Percentiles rank a stretch among this genome's conserved stretches.
Evolutionary conservation across 2,888 invertebrate genomes (phyloP).

Genomic region (Rotaria sp.): DNA sequence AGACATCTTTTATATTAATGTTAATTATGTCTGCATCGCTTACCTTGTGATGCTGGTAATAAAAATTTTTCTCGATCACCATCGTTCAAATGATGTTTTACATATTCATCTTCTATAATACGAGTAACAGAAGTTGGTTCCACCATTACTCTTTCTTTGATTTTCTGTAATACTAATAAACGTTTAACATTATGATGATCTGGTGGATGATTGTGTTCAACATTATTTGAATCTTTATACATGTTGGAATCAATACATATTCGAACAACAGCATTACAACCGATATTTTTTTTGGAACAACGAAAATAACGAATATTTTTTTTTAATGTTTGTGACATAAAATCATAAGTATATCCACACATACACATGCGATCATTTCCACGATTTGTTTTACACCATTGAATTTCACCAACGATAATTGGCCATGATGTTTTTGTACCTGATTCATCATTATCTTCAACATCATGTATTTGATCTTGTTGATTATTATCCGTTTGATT

Average conservation of each 20-base stretch:
- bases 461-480: neutral
- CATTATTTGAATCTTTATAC: neutral
- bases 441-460: neutral
- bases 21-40: neutral
- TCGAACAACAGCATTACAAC: neutral
- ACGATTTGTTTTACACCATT: slow-evolving; percentile 16
- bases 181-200: neutral
- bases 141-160: neutral
- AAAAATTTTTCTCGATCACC: neutral
- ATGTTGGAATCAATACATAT: neutral
- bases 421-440: neutral
- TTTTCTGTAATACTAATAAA: neutral
- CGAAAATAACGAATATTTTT: neutral
- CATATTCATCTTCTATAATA: slow-evolving; percentile 2
- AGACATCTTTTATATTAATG: neutral
- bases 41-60: neutral
- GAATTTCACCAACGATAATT: neutral
- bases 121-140: neutral
- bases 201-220: slow-evolving; percentile 13
- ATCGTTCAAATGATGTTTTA: neutral
- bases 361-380: neutral
- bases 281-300: neutral
- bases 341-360: neutral
- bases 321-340: neutral
- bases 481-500: neutral